A percentile compares a stretch with the other conserved stretches of the same genome.
Evolutionary conservation across 2,113 vertebrate species (phyloP).

Genomic region (Prolemur simus): DNA sequence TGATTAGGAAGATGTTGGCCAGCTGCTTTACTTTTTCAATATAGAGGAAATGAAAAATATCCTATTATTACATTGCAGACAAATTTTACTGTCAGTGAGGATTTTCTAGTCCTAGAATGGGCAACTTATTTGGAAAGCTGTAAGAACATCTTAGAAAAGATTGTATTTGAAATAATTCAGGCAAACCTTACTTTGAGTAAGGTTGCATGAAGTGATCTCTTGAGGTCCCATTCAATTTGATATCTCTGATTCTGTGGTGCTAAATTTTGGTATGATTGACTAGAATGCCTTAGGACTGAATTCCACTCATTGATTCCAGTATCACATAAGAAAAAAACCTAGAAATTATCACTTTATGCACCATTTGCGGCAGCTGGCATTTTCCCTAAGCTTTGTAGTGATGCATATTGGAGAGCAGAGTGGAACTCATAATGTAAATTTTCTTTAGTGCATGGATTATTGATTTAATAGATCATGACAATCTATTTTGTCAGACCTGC

Average conservation of each 20-base stretch:
- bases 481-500: conserved; percentile 72
- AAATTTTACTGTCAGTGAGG: neutral
- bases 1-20: neutral
- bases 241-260: conserved; percentile 33
- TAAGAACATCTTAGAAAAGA: neutral
- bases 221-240: conserved; percentile 36
- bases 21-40: neutral
- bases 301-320: conserved; percentile 34
- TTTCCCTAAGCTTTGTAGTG: conserved; percentile 16
- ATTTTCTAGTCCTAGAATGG: neutral
- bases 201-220: conserved; percentile 37
- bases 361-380: conserved; percentile 46
- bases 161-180: conserved; percentile 47
- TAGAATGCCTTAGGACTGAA: conserved; percentile 59
- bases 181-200: conserved; percentile 19
- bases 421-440: conserved; percentile 70
- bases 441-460: conserved; percentile 73
- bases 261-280: conserved; percentile 63
- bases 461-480: conserved; percentile 80
- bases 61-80: neutral
- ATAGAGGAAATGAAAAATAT: neutral
- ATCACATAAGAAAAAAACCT: neutral
- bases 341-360: conserved; percentile 62
- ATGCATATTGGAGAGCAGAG: conserved; percentile 61
- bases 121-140: neutral